Percentiles rank a stretch among this genome's conserved stretches.
These are phyloP conservation scores for Tyrannus savana DNA, from an alignment of 2,113 vertebrate genomes.

Conservation along the genomic window DNA sequence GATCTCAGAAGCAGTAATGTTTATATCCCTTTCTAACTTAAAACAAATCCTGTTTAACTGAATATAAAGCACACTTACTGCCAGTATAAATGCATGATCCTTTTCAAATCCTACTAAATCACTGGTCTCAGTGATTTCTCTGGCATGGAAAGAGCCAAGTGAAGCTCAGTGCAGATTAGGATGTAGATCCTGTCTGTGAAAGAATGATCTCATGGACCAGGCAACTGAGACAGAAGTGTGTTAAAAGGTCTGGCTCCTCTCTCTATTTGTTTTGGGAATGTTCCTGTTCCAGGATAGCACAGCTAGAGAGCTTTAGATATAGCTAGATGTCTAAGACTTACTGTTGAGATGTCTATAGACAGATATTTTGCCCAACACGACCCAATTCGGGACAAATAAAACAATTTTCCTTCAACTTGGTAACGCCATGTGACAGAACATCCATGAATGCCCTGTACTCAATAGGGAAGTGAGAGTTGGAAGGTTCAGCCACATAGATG, in stretches of 20 bases:
- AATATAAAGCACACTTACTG: conserved; percentile 24
- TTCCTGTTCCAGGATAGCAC: neutral
- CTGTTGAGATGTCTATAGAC: neutral
- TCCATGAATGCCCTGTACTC: neutral
- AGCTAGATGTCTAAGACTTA: neutral
- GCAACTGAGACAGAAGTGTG: neutral
- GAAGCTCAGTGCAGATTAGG: neutral
- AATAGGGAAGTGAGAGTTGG: neutral
- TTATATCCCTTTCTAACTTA: conserved; percentile 16
- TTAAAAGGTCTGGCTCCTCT: neutral
- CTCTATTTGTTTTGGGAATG: neutral
- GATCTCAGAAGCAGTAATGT: neutral
- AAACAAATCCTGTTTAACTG: conserved; percentile 42
- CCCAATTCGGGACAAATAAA: neutral
- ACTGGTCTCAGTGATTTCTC: neutral
- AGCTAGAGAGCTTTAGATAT: neutral
- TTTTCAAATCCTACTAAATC: conserved; percentile 45
- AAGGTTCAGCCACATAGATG: neutral
- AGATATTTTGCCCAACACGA: neutral
- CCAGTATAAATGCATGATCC: conserved; percentile 8
- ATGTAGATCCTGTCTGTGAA: neutral
- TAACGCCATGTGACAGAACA: neutral
- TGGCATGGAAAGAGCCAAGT: neutral
- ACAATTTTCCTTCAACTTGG: neutral
- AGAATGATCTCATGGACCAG: neutral